A percentile compares a stretch with the other conserved stretches of the same genome.
Conservation (phyloP, 2,888 invertebrate genomes). For the Listrodromus nycthemerus region DNA sequence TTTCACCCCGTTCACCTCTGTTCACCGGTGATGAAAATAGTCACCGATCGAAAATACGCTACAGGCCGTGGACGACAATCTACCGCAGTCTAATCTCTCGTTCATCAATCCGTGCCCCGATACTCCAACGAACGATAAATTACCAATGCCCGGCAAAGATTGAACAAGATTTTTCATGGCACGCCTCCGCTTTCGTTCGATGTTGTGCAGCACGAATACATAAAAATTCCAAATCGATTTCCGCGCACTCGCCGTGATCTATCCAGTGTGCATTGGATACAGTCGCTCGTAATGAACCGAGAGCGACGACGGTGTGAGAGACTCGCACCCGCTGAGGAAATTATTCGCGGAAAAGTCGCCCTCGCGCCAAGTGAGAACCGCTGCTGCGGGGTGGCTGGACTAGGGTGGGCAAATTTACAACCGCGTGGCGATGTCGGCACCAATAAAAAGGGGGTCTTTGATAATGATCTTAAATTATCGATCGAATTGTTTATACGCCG, state of each 20-base stretch:
- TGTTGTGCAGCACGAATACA: conserved; percentile 35
- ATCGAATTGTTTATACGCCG: conserved; percentile 84
- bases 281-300: neutral
- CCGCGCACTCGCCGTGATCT: conserved; percentile 4
- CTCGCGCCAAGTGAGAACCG: conserved; percentile 26
- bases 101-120: conserved; percentile 29
- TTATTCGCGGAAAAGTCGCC: neutral
- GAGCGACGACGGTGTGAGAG: conserved; percentile 8
- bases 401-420: conserved; percentile 77
- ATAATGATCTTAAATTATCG: conserved; percentile 84
- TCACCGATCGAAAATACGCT: conserved; percentile 9
- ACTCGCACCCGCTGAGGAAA: conserved; percentile 10
- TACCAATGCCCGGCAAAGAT: conserved; percentile 42
- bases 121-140: conserved; percentile 49
- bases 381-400: conserved; percentile 61
- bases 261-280: too few species aligned
- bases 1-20: neutral
- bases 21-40: conserved; percentile 3
- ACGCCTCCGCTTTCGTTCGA: conserved; percentile 39
- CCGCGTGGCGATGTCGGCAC: conserved; percentile 77
- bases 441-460: conserved; percentile 81
- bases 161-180: conserved; percentile 58
- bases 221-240: conserved; percentile 64
- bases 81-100: conserved; percentile 27
- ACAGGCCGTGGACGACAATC: neutral